Conservation (phyloP, 2,888 invertebrate species). For the Tortricodes alternella region DNA sequence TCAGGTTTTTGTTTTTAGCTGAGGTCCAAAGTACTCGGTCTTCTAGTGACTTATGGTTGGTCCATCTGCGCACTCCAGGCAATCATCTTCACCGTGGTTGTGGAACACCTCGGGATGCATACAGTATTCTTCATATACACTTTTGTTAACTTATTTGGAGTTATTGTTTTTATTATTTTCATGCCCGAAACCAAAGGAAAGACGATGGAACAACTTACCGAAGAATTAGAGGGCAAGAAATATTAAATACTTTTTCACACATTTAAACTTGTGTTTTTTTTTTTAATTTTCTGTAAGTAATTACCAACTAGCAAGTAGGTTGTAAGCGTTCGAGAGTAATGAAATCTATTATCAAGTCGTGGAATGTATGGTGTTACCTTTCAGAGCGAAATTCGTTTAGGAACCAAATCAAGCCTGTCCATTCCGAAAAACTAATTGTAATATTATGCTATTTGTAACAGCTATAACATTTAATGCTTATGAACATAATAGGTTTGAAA, state of each 20-base stretch:
- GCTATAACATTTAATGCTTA: too few species aligned
- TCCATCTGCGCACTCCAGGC: constrained; percentile 10
- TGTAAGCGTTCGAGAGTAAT: too few species aligned
- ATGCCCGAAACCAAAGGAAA: constrained; percentile 28
- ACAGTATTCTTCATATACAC: constrained; percentile 12
- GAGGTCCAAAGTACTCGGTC: constrained; percentile 15
- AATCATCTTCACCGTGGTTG: constrained; percentile 3
- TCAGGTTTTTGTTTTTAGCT: not conserved
- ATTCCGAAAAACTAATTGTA: too few species aligned
- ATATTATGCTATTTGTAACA: too few species aligned
- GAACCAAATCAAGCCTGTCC: too few species aligned
- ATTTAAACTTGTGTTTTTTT: too few species aligned
- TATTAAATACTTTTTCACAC: not conserved
- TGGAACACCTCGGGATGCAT: constrained; percentile 10
- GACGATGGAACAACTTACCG: constrained; percentile 3
- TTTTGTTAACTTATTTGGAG: constrained; percentile 9
- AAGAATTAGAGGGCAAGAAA: constrained; percentile 6
- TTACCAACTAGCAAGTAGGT: too few species aligned
- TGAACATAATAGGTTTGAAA: too few species aligned
- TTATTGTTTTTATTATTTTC: not conserved
- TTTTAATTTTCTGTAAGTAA: too few species aligned
- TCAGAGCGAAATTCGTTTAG: too few species aligned
- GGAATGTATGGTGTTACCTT: too few species aligned
- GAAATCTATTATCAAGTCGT: too few species aligned
- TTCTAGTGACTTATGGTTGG: constrained; percentile 24